phyloP scores from a whole-genome alignment of 2,113 vertebrate species.

The Megatriorchis doriae region DNA sequence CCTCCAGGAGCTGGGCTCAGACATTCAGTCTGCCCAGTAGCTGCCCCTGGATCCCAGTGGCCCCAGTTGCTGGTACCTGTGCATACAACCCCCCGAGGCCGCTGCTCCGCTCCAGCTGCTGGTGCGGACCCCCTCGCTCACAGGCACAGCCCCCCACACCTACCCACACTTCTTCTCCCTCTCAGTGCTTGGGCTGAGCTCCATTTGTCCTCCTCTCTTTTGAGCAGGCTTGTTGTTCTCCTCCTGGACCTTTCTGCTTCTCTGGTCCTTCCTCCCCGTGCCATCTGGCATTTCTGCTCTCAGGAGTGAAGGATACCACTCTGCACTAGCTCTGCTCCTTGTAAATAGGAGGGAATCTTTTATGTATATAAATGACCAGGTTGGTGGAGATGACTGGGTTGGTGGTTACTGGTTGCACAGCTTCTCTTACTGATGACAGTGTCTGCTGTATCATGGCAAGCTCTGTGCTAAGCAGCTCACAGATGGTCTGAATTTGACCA shows the following conservation, averaged over 20 bases:
- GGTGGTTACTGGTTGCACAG: not conserved
- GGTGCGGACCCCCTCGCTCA: not conserved
- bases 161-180: not conserved
- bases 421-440: not conserved
- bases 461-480: not conserved
- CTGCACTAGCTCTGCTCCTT: not conserved
- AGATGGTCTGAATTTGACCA: not conserved
- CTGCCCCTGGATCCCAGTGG: not conserved
- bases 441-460: not conserved
- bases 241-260: not conserved
- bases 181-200: not conserved
- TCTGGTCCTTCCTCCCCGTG: not conserved
- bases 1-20: not conserved
- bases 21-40: not conserved
- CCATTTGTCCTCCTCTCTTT: not conserved
- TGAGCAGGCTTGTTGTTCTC: not conserved
- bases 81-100: accelerated
- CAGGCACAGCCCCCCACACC: not conserved
- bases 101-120: not conserved
- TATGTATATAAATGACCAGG: not conserved
- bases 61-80: not conserved
- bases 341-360: not conserved
- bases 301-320: not conserved
- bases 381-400: not conserved
- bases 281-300: not conserved